Conservation (phyloP, 2,797 vertebrate species). For the Mormyrops boulengeri region DNA sequence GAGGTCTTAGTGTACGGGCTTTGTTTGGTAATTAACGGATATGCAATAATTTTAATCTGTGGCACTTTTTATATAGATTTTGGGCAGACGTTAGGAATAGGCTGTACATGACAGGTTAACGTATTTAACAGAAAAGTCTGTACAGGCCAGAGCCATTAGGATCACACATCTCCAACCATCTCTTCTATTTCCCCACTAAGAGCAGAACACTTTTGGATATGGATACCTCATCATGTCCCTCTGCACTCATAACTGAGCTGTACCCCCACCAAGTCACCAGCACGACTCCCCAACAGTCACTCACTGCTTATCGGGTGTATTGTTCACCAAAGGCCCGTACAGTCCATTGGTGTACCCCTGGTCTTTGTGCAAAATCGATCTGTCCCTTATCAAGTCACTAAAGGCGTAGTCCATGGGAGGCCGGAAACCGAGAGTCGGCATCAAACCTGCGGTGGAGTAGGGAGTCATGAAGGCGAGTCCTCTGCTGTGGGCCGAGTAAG, state of each 20-base stretch:
- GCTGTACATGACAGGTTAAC: conserved; percentile 11
- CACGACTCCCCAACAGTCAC: background rate
- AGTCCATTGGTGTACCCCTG: conserved; percentile 79
- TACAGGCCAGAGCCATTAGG: conserved; percentile 10
- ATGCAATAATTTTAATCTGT: background rate
- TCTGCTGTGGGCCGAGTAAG: conserved; percentile 94
- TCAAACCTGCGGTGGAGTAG: conserved; percentile 88
- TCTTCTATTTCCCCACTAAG: background rate
- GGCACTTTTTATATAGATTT: background rate
- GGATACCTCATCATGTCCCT: conserved; percentile 36
- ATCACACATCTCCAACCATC: background rate
- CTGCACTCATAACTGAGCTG: background rate
- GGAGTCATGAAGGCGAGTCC: conserved; percentile 97
- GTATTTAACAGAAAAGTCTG: background rate
- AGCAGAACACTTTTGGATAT: conserved; percentile 56
- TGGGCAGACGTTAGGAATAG: conserved; percentile 1
- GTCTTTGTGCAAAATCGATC: conserved; percentile 92
- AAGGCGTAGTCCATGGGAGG: conserved; percentile 98
- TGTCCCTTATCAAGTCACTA: conserved; percentile 93
- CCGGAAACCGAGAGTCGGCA: conserved; percentile 93
- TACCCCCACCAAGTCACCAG: background rate
- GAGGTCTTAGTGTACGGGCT: background rate
- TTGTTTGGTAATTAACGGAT: conserved; percentile 9
- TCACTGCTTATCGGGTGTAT: conserved; percentile 90
- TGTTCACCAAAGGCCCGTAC: conserved; percentile 91